Evolutionary conservation across 2,113 vertebrate species (phyloP).

Genomic region (Phoenicopterus ruber): DNA sequence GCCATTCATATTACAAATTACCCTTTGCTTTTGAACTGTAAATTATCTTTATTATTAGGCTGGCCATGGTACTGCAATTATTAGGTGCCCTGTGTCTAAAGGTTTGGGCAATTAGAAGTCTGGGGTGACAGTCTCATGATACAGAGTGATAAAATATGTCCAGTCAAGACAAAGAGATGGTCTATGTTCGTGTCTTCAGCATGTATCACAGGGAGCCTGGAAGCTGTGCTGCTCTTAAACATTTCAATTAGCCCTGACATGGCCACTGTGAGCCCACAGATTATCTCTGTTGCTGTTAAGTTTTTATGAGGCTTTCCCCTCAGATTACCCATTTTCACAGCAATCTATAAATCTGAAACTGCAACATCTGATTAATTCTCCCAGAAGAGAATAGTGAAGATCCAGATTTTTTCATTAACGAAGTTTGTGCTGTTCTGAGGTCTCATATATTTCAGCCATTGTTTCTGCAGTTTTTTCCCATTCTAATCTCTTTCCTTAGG

Average conservation of each 20-base stretch:
- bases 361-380: constrained; percentile 60
- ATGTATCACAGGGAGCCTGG: constrained; percentile 52
- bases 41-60: constrained; percentile 77
- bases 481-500: background rate
- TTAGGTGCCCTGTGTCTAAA: constrained; percentile 74
- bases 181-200: constrained; percentile 57
- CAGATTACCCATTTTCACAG: constrained; percentile 44
- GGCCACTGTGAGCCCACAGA: constrained; percentile 61
- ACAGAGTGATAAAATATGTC: constrained; percentile 72
- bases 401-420: constrained; percentile 65
- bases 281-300: constrained; percentile 61
- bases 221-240: constrained; percentile 59
- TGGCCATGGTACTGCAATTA: constrained; percentile 72
- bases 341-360: constrained; percentile 66
- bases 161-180: constrained; percentile 69
- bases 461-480: background rate
- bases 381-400: constrained; percentile 46
- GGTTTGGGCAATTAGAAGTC: constrained; percentile 75
- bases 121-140: constrained; percentile 60
- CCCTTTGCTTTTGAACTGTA: constrained; percentile 73
- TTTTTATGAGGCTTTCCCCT: constrained; percentile 66
- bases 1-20: constrained; percentile 67
- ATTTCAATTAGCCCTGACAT: constrained; percentile 69
- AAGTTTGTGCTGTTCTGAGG: constrained; percentile 41
- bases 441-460: constrained; percentile 6